phyloP scores from a whole-genome alignment of 1,140 invertebrate species.

The Aleiodes sp. region DNA sequence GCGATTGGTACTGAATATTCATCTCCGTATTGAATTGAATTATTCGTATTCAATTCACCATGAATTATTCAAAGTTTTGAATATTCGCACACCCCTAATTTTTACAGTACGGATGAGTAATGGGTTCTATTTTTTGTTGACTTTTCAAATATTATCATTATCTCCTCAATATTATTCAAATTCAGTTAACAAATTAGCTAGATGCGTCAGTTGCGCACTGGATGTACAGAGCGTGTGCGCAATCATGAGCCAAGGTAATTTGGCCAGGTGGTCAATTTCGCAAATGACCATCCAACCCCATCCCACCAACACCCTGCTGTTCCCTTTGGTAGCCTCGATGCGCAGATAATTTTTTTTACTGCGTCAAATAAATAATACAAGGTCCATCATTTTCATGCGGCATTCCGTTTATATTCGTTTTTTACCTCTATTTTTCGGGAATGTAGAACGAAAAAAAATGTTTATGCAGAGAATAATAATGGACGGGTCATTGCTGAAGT shows the following conservation, averaged over 20 bases:
- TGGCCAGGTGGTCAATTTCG: constrained; percentile 1
- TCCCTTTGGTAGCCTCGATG: background rate
- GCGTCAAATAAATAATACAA: background rate
- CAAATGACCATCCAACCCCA: background rate
- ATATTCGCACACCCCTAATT: no score
- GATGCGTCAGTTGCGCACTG: background rate
- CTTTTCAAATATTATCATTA: background rate
- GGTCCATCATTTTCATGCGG: background rate
- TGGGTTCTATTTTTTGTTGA: no score
- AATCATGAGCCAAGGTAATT: background rate
- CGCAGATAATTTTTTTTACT: background rate
- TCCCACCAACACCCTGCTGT: background rate
- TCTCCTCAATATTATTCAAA: background rate
- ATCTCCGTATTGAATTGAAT: no score
- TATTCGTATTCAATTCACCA: no score
- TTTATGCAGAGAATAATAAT: no score
- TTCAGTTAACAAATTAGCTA: background rate
- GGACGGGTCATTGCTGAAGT: no score
- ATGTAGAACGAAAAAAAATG: no score
- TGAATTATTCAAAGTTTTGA: no score
- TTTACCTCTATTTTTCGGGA: no score
- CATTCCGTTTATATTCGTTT: no score
- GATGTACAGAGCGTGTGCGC: background rate
- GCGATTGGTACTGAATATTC: no score
- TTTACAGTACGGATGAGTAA: no score